Base-by-base conservation (phyloP, 2,113 vertebrate species). In the Gulo gulo region DNA sequence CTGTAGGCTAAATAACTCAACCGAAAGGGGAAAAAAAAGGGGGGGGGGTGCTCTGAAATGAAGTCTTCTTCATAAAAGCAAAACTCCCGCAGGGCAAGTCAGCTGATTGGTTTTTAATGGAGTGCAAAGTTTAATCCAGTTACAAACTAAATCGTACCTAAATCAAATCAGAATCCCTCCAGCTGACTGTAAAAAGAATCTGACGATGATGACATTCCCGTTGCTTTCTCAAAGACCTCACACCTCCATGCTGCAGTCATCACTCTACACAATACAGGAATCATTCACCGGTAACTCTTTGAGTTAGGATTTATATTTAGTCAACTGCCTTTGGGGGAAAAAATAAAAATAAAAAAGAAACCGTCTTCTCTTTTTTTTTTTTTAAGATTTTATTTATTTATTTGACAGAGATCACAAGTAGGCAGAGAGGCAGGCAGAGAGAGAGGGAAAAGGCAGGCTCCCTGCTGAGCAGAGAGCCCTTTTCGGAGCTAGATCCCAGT, bases 41-140 rank as follows among this genome's bases (percentile, higher is more conserved):
- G 50, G 47, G 6, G 2, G 3, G 4, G 50, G 0, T 15, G 52
- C 81, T 96, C 87, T 97, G 80, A 98, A 97, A 50, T 88, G 45
- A 95, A 97, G 73, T 98, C 80, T 87, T 86, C 61, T 69, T 98
- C 97, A 96, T 98, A 96, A 98, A 97, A 97, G 55, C 89, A 98
- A 97, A 97, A 98, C 88, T 97, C n/a, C 97, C 97, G 24, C 67
- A 97, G 98, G 97, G 91, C 63, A 94, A 85, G 55, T 86, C 79
- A 95, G 26, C 82, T 95, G 95, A 87, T 91, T 91, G 52, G 91
- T 94, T 98, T 98, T 98, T 97, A 98, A 98, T 80, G 6, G 92
- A 95, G 78, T 95, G 47, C 84, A 94, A 94, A 96, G 50, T 98
- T 98, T 98, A 97, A 97, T 95, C 83, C 79, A 95, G 50, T 97